Base-by-base conservation (phyloP, 2,888 invertebrate genomes). In the Spialia ferax region DNA sequence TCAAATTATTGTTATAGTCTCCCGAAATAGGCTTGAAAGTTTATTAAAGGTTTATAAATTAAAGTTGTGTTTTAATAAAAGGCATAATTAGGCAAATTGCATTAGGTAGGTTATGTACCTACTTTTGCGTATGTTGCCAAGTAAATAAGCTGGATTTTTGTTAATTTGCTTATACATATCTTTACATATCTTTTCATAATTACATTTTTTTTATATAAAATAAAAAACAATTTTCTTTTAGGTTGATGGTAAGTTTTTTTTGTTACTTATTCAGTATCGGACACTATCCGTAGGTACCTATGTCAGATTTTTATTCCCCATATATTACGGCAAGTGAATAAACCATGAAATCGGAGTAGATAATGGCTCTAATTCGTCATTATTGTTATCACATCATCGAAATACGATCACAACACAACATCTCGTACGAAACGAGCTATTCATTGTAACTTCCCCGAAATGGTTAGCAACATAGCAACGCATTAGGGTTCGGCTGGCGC, bases 41-140 rank as follows among this genome's bases (percentile, higher is more conserved):
- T 65, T 66, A 66, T 66, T 66, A 66, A 66, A 66, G 66, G 60
- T 66, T 65, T 66, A 54, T 32, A 54, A 60, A 66, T 54, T 22
- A 13, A 50, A 22, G 11, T 5, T 42, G 38, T 59, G 35, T 65
- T 59, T 65, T n/a, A 38, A 32, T 56, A 54, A 26, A 54, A 11
- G 13, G 5, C 4, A 18, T 2, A 7, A 20, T 48, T 20, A 15
- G 5, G 15, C 6, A 2, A 15, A 3, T 8, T 38, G 29, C 42
- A 42, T 42, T 15, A 42, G 1, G 7, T 15, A 38, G n/a, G n/a
- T n/a, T n/a, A n/a, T n/a, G n/a, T n/a, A n/a, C n/a, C n/a, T n/a
- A n/a, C n/a, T n/a, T n/a, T n/a, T n/a, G n/a, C n/a, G n/a, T n/a
- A n/a, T n/a, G n/a, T n/a, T n/a, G n/a, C n/a, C n/a, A n/a, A n/a